Base-by-base conservation (phyloP, 1,140 invertebrate species). In the Zaprionus ghesquierei region DNA sequence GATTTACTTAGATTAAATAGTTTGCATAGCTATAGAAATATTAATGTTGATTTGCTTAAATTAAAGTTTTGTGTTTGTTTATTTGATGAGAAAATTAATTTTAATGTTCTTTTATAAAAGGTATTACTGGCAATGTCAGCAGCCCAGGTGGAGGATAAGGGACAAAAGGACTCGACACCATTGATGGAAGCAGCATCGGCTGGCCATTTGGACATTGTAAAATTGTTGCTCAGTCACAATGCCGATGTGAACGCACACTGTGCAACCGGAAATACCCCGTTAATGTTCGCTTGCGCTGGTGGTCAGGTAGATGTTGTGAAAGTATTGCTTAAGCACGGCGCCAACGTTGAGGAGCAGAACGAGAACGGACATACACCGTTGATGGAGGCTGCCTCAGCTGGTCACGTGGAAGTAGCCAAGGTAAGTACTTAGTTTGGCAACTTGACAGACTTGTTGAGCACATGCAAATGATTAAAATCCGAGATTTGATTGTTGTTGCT, bases 331-430 rank as follows among this genome's bases (percentile, higher is more conserved):
- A 96, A 98, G 81, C 95, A 95, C 86, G 97, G 97, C 62, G 98
- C 98, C 64, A 98, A 99, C 92, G 97, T 99, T 9, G 99, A 99
- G 93, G 98, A 98, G 93, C 97, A 99, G 92, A 99, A 99, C 93
- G 98, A 99, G 93, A 99, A 99, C 93, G 98, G 98, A 12, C 99
- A 99, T 93, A 99, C 99, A 49, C 98, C 99, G 22, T 94, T 99
- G 38, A 99, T 99, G 98, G 98, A 99, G 94, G 98, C 98, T 10
- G 98, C 98, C 29, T 98, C 97, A 73, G 98, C 98, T 10, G 98
- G 98, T 0, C 98, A 99, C 93, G 97, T 99, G 55, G 96, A 95
- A 79, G 97, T 99, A 1, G 98, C 98, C 0, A 97, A 97, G 92
- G 94, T 94, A 90, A 69, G 55, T 53, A 12, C 6, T 15, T 15